A percentile compares a stretch with the other conserved stretches of the same genome.
Conservation (phyloP, 2,113 vertebrate genomes). For the Gavialis gangeticus region DNA sequence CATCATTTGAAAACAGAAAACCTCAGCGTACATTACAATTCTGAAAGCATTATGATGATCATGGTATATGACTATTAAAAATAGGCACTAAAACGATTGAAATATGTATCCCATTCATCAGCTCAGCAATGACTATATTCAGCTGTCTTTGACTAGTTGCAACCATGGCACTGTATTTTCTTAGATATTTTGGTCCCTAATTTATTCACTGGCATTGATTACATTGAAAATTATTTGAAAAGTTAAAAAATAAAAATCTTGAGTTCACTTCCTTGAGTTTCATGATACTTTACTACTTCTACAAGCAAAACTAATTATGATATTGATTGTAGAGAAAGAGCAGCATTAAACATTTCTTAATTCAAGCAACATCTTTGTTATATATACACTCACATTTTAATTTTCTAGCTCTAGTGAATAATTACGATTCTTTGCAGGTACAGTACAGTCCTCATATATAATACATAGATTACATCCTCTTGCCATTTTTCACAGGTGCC, state of each 20-base stretch:
- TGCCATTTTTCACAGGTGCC: constrained; percentile 73
- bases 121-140: background rate
- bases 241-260: constrained; percentile 23
- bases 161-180: background rate
- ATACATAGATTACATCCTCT: constrained; percentile 73
- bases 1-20: background rate
- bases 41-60: background rate
- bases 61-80: background rate
- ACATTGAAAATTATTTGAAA: background rate
- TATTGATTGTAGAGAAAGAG: constrained; percentile 24
- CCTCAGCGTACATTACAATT: background rate
- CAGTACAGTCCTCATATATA: constrained; percentile 71
- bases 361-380: constrained; percentile 34
- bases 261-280: constrained; percentile 38
- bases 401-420: constrained; percentile 37
- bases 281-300: constrained; percentile 47
- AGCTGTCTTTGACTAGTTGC: background rate
- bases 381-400: constrained; percentile 30
- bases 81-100: background rate
- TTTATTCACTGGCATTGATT: background rate
- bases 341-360: constrained; percentile 3
- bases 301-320: constrained; percentile 56
- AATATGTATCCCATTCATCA: background rate
- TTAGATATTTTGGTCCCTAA: background rate
- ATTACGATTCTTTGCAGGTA: constrained; percentile 59